Evolutionary conservation across 1,140 invertebrate species (phyloP).

Genomic region (Aleiodes sp.): DNA sequence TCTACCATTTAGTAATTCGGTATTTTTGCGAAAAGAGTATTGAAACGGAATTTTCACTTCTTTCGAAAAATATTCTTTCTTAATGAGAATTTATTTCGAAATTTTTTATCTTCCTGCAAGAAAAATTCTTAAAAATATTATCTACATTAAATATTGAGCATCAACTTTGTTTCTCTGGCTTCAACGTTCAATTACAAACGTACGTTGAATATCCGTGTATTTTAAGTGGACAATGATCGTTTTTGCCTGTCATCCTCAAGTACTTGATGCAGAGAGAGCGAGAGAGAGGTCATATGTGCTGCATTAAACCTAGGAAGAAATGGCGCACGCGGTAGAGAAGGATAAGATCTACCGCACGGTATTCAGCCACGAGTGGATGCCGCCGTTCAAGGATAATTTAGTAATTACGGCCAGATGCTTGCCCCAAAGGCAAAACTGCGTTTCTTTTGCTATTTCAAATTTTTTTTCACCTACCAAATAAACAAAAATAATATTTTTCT

Average conservation of each 20-base stretch:
- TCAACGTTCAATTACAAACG: background rate
- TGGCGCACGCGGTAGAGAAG: background rate
- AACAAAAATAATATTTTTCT: background rate
- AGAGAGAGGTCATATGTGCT: background rate
- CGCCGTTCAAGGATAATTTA: conserved; percentile 50
- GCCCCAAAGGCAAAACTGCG: conserved; percentile 38
- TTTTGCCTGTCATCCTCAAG: conserved; percentile 4
- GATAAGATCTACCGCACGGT: conserved; percentile 13
- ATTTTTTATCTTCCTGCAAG: too few species aligned
- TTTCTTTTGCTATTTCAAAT: conserved; percentile 9
- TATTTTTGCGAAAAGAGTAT: too few species aligned
- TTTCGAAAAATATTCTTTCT: too few species aligned
- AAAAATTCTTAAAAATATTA: too few species aligned
- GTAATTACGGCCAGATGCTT: conserved; percentile 55
- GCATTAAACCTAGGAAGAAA: conserved; percentile 3
- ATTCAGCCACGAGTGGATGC: conserved; percentile 19
- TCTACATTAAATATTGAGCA: too few species aligned
- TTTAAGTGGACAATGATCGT: conserved; percentile 14
- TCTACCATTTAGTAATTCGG: too few species aligned
- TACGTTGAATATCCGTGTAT: conserved; percentile 4
- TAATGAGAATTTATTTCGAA: too few species aligned
- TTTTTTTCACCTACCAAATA: too few species aligned
- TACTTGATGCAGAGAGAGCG: conserved; percentile 7
- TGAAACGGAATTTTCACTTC: too few species aligned
- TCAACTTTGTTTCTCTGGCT: too few species aligned